Evolutionary conservation across 2,113 vertebrate genomes (phyloP), one percentile per base, ranked within the genome.

Genomic region (Larimichthys crocea): DNA sequence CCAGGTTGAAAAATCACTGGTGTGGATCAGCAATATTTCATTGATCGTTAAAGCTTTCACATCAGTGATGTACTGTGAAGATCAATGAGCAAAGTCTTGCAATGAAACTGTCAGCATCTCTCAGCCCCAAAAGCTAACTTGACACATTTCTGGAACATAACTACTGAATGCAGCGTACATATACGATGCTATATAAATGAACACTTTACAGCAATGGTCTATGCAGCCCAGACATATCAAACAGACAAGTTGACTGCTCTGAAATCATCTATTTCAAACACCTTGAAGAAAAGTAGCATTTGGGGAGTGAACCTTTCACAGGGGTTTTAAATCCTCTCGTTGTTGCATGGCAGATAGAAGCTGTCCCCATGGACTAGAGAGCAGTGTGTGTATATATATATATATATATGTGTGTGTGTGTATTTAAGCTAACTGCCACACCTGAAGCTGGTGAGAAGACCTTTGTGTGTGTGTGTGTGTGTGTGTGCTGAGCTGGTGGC

Each of bases 371-470:
- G 44, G 74, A 83, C 69, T 4, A 0, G 9, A 31, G 59, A 62
- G 26, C 49, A 15, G 60, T 24, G 65, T 59, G 50, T 56, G 19
- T 59, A 56, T 59, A 3, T 60, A 63, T 35, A 7, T 31, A 29
- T 29, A 26, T 73, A 24, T n/a, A 68, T 48, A 22, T 64, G 4
- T 55, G 62, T 66, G 72, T 48, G 26, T 64, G 6, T 55, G 62
- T 66, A 24, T 65, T 44, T 46, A 22, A 64, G 60, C 66, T 31
- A 55, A 79, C 67, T 48, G 64, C 53, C 61, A 71, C 82, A 87
- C 80, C 75, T 82, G 76, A 82, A 80, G 78, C 77, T 73, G 83
- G 76, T 60, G 76, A 75, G 78, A 76, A 63, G 73, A 86, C 62
- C 66, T 68, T 65, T 19, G 44, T 61, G 68, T 63, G 53, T 5